These are phyloP conservation scores for Phengaris alcon DNA, from an alignment of 2,888 invertebrate species.

Conservation along the genomic window DNA sequence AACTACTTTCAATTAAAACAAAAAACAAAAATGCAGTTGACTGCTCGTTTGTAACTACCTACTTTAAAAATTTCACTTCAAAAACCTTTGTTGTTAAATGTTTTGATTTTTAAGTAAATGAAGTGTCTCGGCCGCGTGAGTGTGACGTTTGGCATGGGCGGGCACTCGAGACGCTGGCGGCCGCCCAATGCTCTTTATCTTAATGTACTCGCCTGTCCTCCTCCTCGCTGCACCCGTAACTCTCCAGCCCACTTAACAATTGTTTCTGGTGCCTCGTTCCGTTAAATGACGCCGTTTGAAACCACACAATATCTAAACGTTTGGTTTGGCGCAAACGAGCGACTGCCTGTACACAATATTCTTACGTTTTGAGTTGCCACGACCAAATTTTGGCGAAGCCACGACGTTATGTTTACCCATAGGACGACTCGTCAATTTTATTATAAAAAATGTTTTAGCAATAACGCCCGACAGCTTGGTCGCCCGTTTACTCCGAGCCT, in stretches of 20 bases:
- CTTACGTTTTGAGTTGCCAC: too few relatives aligned
- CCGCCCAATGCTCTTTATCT: constrained; percentile 71
- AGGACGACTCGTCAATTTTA: too few relatives aligned
- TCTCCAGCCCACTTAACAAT: constrained; percentile 61
- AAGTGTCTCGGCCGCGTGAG: constrained; percentile 39
- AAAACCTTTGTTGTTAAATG: constrained; percentile 15
- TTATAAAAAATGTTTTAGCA: too few relatives aligned
- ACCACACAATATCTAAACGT: constrained; percentile 29
- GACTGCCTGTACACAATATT: background rate
- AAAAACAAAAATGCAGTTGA: too few relatives aligned
- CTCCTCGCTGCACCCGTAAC: constrained; percentile 61
- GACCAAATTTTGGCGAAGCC: too few relatives aligned
- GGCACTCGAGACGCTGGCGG: constrained; percentile 73
- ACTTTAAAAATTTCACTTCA: background rate
- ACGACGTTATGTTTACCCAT: too few relatives aligned
- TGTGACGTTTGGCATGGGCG: constrained; percentile 59
- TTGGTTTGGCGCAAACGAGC: background rate
- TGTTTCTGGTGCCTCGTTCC: constrained; percentile 55
- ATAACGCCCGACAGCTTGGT: background rate
- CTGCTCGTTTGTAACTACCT: background rate
- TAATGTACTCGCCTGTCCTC: constrained; percentile 70
- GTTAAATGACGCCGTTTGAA: constrained; percentile 53
- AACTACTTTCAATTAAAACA: too few relatives aligned
- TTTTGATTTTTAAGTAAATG: constrained; percentile 32
- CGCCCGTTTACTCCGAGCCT: background rate